Evolutionary conservation across 1,140 invertebrate genomes (phyloP).

Genomic region (Dolichoris vasculosae): DNA sequence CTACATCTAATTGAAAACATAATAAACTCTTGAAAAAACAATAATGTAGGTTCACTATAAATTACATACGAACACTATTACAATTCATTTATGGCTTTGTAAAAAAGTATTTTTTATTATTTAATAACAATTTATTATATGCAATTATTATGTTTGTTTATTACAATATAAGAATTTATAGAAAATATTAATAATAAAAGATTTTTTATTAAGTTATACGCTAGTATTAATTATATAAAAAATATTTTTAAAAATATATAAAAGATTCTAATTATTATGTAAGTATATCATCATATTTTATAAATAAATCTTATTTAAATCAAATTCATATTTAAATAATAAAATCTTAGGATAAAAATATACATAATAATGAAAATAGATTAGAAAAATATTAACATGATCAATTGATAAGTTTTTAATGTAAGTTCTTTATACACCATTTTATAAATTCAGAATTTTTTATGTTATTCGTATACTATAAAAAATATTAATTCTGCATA

Average conservation of each 20-base stretch:
- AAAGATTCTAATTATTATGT: no score
- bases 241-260: no score
- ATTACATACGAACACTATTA: constrained; percentile 13
- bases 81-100: background rate
- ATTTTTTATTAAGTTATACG: no score
- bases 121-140: constrained; percentile 33
- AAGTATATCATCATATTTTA: no score
- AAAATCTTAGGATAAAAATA: no score
- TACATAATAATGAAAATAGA: no score
- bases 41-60: constrained; percentile 9
- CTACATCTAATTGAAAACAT: constrained; percentile 43
- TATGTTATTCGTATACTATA: background rate
- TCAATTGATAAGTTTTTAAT: no score
- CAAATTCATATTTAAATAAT: no score
- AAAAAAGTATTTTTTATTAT: constrained; percentile 38
- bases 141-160: no score
- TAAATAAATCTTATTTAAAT: no score
- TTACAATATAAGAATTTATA: no score
- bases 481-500: background rate
- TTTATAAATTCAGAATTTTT: background rate
- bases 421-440: background rate
- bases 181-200: background rate
- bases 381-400: background rate
- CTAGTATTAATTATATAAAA: no score
- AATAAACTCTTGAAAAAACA: constrained; percentile 47